These are phyloP conservation scores for Cabera pusaria DNA, from an alignment of 2,888 invertebrate species.

Conservation along the genomic window DNA sequence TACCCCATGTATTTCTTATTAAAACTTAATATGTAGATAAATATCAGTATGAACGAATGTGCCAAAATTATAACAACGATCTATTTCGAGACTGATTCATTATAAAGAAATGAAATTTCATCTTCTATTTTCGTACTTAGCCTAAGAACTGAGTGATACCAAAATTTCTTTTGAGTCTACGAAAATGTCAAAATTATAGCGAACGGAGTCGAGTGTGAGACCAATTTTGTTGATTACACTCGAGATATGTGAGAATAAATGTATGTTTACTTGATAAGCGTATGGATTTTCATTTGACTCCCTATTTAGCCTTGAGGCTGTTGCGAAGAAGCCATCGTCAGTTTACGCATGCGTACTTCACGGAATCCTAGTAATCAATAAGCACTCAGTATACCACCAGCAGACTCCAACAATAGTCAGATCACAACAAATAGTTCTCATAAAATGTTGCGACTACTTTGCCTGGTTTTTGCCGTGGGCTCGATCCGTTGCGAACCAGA, in stretches of 20 bases:
- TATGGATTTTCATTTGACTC: constrained; percentile 48
- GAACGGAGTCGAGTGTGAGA: constrained; percentile 37
- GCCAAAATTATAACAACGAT: constrained; percentile 65
- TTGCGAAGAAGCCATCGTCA: constrained; percentile 38
- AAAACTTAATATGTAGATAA: constrained; percentile 31
- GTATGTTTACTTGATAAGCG: constrained; percentile 48
- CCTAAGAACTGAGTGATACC: constrained; percentile 24
- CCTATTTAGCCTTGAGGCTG: constrained; percentile 55
- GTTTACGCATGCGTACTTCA: constrained; percentile 68
- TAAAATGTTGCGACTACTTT: constrained; percentile 58
- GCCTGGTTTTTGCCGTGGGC: constrained; percentile 46
- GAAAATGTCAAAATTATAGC: constrained; percentile 23
- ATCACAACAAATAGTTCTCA: constrained; percentile 53
- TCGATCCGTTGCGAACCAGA: constrained; percentile 70
- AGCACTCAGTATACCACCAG: constrained; percentile 45
- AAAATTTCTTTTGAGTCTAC: constrained; percentile 35
- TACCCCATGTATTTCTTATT: constrained; percentile 9
- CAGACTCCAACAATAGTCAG: constrained; percentile 45
- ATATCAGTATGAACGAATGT: constrained; percentile 37
- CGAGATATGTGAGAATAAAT: constrained; percentile 60
- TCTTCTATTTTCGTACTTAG: constrained; percentile 68
- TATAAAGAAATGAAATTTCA: constrained; percentile 69
- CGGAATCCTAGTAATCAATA: constrained; percentile 62
- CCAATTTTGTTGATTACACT: constrained; percentile 47
- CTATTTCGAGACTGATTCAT: constrained; percentile 73